Conservation (phyloP, 2,888 invertebrate genomes). For the Tipula unca region DNA sequence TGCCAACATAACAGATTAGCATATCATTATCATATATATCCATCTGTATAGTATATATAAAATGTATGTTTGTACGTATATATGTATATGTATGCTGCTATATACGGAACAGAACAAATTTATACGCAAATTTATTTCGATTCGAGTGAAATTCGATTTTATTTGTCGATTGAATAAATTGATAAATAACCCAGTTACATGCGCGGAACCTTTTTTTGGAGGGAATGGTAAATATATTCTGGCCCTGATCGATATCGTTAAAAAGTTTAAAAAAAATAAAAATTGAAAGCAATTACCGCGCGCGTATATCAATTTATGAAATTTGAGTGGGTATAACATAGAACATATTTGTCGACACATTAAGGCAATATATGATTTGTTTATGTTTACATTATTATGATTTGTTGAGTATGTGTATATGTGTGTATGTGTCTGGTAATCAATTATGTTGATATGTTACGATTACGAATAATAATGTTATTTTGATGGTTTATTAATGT, state of each 20-base stretch:
- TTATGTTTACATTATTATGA: too few species aligned
- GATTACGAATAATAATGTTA: too few species aligned
- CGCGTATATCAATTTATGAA: too few species aligned
- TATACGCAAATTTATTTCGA: background rate
- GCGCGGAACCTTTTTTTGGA: background rate
- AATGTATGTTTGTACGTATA: background rate
- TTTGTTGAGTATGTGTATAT: too few species aligned
- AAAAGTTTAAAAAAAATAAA: background rate
- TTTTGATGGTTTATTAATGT: too few species aligned
- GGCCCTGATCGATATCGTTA: background rate
- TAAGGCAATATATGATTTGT: too few species aligned
- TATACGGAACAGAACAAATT: background rate
- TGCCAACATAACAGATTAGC: background rate
- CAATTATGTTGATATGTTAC: too few species aligned
- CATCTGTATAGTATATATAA: background rate
- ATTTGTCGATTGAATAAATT: background rate
- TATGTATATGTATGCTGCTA: background rate
- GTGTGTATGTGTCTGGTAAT: too few species aligned
- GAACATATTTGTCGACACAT: too few species aligned
- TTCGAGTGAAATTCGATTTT: background rate
- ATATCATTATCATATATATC: constrained; percentile 2
- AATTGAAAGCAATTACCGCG: too few species aligned
- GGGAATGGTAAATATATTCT: background rate
- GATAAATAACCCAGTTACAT: background rate
- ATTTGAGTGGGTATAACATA: too few species aligned